Evolutionary conservation across 1,140 invertebrate species (phyloP), one percentile per base, ranked within the genome.

Genomic region (Calycopis cecrops): DNA sequence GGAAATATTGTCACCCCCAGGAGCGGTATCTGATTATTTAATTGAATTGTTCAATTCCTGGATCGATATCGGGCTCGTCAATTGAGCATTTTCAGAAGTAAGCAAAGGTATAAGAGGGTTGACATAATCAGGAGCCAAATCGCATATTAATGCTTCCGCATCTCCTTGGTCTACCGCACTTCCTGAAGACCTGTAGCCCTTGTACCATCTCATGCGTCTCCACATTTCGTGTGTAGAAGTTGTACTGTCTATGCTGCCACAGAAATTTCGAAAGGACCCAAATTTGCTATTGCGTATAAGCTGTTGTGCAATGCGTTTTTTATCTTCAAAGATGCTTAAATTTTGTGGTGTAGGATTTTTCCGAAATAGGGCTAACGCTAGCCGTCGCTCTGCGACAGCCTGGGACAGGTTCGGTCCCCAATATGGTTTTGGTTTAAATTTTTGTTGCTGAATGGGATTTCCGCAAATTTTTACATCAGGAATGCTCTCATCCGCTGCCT

Each of bases 301-400:
- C 11, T 4, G 35, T 47, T 54, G 12, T n/a, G 40, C 52, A 21
- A 33, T 44, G n/a, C 14, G 14, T 4, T 47, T 35, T 34, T 21
- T 48, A 8, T 18, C 28, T 55, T 55, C 42, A 11, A 65, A 34
- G 17, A 51, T 49, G 0, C 57, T 17, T 11, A 61, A 52, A 44
- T 63, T 63, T 16, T 51, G 14, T 11, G 67, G 63, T 9, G 18
- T 63, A 10, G 59, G 67, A n/a, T 69, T 68, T 40, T 52, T 40
- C 7, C 63, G 42, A 35, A 68, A 62, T 9, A 12, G 38, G 8
- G 58, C n/a, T 10, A 62, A 16, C 4, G 63, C 60, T 18, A 37
- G 12, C 18, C 66, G 44, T 7, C 52, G 40, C 44, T 47, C 37
- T 8, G 60, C 55, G 1, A 62, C 38, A 21, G 44, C 35, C 21